Evolutionary conservation across 2,113 vertebrate genomes (phyloP).

Genomic region (Numenius arquata): DNA sequence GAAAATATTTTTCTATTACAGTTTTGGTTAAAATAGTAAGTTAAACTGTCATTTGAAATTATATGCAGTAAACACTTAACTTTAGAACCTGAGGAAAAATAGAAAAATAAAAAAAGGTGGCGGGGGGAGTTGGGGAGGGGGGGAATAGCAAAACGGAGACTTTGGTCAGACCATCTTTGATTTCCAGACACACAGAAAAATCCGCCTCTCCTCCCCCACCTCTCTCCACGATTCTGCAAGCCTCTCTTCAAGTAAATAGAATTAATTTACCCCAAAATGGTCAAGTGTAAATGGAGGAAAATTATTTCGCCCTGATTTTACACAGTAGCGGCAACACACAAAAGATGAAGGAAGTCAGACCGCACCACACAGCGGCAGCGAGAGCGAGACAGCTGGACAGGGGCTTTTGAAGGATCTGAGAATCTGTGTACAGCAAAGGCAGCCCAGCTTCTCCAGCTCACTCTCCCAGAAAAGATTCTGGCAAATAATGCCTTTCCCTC

Average conservation of each 20-base stretch:
- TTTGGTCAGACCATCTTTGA: not conserved
- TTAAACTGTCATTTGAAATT: slow-evolving; percentile 38
- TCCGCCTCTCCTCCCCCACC: not conserved
- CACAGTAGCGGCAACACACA: slow-evolving; percentile 9
- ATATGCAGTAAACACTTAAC: not conserved
- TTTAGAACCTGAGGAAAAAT: not conserved
- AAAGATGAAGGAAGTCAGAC: slow-evolving; percentile 52
- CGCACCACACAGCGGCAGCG: not conserved
- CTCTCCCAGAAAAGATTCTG: slow-evolving; percentile 45
- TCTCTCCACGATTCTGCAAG: not conserved
- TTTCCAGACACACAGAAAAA: not conserved
- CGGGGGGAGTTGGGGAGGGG: fast-evolving
- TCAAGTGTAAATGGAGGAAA: slow-evolving; percentile 19
- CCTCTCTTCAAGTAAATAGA: not conserved
- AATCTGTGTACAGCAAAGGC: slow-evolving; percentile 1
- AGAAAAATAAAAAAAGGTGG: not conserved
- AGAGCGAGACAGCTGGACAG: slow-evolving; percentile 19
- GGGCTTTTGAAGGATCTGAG: slow-evolving; percentile 48
- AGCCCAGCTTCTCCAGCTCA: not conserved
- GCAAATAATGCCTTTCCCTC: slow-evolving; percentile 32
- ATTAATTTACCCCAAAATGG: slow-evolving; percentile 47
- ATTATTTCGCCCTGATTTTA: slow-evolving; percentile 39
- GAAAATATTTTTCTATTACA: slow-evolving; percentile 31
- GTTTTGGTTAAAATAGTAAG: slow-evolving; percentile 39
- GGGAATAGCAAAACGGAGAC: not conserved